phyloP scores from a whole-genome alignment of 2,888 invertebrate species.

The Campoplex nolae region DNA sequence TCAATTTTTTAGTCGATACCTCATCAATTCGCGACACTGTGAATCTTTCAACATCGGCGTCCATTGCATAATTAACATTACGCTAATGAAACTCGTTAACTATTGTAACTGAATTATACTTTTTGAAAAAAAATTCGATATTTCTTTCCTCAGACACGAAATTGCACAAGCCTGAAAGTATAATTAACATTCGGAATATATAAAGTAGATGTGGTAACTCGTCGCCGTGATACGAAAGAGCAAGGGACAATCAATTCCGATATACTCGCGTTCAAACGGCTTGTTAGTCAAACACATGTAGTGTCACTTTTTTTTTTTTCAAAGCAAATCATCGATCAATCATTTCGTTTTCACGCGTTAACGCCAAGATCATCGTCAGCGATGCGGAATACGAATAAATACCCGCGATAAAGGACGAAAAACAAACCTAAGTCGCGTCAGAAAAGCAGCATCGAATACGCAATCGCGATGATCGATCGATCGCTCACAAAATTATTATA shows the following conservation, averaged over 20 bases:
- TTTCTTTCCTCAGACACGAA: neutral
- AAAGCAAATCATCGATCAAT: conserved; percentile 43
- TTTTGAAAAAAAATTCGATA: neutral
- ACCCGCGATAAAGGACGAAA: neutral
- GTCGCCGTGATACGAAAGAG: conserved; percentile 15
- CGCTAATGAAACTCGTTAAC: conserved; percentile 21
- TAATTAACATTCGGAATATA: conserved; percentile 28
- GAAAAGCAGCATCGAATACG: conserved; percentile 27
- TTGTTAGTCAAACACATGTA: conserved; percentile 11
- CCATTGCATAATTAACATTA: conserved; percentile 23
- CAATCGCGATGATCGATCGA: conserved; percentile 36
- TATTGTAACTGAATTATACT: conserved; percentile 11
- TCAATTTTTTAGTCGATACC: neutral
- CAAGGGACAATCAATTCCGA: conserved; percentile 6
- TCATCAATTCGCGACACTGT: neutral
- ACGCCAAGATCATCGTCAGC: neutral
- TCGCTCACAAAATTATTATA: too few relatives aligned
- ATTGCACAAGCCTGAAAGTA: neutral
- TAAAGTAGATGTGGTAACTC: conserved; percentile 6
- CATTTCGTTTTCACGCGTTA: neutral
- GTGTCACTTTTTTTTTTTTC: neutral
- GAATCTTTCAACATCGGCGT: conserved; percentile 35
- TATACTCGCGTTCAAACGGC: neutral
- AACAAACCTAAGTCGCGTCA: conserved; percentile 29
- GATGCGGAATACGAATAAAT: neutral